phyloP scores from a whole-genome alignment of 2,888 invertebrate genomes.

The Xestoiulus laeticollis region DNA sequence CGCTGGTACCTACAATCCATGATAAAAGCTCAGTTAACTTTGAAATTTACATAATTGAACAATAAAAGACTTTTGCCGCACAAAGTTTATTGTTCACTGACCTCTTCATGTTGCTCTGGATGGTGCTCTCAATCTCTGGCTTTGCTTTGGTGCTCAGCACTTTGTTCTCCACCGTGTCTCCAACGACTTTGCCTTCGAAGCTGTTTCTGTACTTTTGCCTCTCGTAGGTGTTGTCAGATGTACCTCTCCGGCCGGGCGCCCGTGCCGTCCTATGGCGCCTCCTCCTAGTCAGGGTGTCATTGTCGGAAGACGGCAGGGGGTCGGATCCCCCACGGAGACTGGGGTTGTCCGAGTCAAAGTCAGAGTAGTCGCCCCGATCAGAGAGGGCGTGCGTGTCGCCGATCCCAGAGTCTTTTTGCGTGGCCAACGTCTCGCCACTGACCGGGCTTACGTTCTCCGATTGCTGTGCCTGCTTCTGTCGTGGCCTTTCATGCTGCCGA shows the following conservation, averaged over 20 bases:
- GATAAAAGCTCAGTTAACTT: not conserved
- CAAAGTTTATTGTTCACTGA: too few relatives aligned
- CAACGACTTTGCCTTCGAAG: constrained; percentile 53
- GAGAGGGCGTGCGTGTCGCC: constrained; percentile 42
- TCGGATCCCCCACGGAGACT: constrained; percentile 47
- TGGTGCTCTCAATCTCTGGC: constrained; percentile 65
- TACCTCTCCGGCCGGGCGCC: constrained; percentile 49
- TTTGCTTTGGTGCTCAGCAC: constrained; percentile 64
- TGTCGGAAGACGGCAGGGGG: constrained; percentile 45
- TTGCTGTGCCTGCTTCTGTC: not conserved
- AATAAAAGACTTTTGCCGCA: too few relatives aligned
- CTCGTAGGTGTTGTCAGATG: constrained; percentile 59
- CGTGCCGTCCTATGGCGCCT: constrained; percentile 54
- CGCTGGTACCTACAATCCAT: constrained; percentile 76
- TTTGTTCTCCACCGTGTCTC: constrained; percentile 52
- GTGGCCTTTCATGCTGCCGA: not conserved
- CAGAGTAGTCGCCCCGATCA: constrained; percentile 49
- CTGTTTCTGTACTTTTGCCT: constrained; percentile 40
- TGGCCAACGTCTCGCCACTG: constrained; percentile 44
- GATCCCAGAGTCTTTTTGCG: constrained; percentile 52
- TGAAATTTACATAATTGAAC: not conserved
- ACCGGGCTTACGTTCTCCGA: constrained; percentile 44
- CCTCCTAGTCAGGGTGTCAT: constrained; percentile 56
- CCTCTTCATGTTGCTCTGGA: constrained; percentile 84
- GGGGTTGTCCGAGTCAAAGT: constrained; percentile 52